Conservation (phyloP, 2,113 vertebrate species). For the Sceloporus tristichus region DNA sequence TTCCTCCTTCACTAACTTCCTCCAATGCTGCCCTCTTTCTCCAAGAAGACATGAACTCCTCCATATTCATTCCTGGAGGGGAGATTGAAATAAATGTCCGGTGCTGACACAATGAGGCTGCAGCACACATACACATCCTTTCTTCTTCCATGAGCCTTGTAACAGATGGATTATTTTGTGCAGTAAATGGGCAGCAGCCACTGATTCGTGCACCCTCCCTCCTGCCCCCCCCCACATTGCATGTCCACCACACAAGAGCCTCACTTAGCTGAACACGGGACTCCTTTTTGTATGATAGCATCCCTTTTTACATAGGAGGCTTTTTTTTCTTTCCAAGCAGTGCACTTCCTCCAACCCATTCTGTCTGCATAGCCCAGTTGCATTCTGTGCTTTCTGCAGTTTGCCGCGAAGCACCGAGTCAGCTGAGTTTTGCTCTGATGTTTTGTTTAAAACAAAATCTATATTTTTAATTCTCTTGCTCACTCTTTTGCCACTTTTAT, state of each 20-base stretch:
- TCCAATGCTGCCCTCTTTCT: not conserved
- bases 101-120: conserved; percentile 2
- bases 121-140: not conserved
- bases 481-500: conserved; percentile 54
- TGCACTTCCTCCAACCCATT: not conserved
- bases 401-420: conserved; percentile 7
- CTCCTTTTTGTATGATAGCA: too few relatives aligned
- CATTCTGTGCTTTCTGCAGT: not conserved
- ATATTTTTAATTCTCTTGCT: conserved; percentile 38
- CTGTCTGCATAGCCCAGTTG: not conserved
- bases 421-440: not conserved
- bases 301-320: not conserved
- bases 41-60: not conserved
- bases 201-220: accelerated
- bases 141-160: not conserved
- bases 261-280: not conserved
- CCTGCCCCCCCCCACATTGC: not conserved
- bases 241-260: not conserved
- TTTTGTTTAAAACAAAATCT: conserved; percentile 59
- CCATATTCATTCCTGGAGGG: not conserved
- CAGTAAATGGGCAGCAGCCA: not conserved
- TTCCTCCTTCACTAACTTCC: not conserved
- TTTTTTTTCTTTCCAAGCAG: not conserved
- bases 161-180: too few relatives aligned
- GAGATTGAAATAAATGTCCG: accelerated